A percentile compares a stretch with the other conserved stretches of the same genome.
Evolutionary conservation across 2,113 vertebrate species (phyloP).

Genomic region (Dendropsophus ebraccatus): DNA sequence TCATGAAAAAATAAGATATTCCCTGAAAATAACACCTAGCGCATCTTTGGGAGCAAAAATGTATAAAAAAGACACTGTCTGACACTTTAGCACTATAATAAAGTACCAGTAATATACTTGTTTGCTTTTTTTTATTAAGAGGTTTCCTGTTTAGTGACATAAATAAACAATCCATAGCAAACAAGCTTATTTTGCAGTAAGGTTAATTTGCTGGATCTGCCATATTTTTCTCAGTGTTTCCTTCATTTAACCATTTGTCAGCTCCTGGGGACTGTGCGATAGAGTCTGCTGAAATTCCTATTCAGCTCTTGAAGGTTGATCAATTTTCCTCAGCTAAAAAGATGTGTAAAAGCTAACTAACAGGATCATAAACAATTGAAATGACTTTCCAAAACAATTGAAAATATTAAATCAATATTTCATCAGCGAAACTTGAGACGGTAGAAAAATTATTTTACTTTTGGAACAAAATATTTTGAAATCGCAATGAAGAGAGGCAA

Average conservation of each 20-base stretch:
- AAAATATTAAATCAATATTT: conserved; percentile 47
- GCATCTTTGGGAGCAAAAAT: too few relatives aligned
- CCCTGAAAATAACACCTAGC: too few relatives aligned
- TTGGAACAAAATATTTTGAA: conserved; percentile 16
- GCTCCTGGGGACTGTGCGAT: conserved; percentile 22
- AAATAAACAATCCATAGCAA: background rate
- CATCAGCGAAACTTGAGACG: conserved; percentile 4
- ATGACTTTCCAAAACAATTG: conserved; percentile 39
- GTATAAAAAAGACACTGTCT: too few relatives aligned
- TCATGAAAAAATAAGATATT: too few relatives aligned
- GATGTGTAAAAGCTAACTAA: conserved; percentile 46
- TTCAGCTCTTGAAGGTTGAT: conserved; percentile 37
- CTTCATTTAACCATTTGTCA: conserved; percentile 43
- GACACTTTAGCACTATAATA: too few relatives aligned
- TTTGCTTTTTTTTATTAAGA: background rate
- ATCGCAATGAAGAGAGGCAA: too few relatives aligned
- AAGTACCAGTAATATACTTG: background rate
- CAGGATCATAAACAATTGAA: conserved; percentile 46
- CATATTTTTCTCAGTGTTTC: conserved; percentile 17
- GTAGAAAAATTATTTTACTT: conserved; percentile 29
- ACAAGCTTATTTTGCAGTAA: background rate
- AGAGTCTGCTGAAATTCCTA: conserved; percentile 15
- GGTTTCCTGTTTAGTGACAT: background rate
- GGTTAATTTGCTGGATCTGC: conserved; percentile 37
- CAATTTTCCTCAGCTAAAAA: conserved; percentile 45